Evolutionary conservation across 1,140 invertebrate genomes (phyloP), one percentile per base, ranked within the genome.

Genomic region (Leptopilina boulardi): DNA sequence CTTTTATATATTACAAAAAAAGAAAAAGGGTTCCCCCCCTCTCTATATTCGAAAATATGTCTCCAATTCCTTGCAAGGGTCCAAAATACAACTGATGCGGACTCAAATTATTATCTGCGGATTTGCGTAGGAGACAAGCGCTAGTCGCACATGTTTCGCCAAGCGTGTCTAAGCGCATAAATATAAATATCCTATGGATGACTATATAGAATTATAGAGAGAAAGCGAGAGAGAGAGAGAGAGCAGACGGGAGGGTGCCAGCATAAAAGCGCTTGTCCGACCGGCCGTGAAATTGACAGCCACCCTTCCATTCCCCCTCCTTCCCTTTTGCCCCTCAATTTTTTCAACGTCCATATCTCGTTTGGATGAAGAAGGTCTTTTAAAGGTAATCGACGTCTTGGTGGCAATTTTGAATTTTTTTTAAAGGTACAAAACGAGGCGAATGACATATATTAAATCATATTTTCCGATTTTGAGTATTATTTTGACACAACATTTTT

Each of bases 251-350:
- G 77, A 75, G 77, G 44, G 71, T 77, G 77, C 77, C 76, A 74
- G 82, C 79, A 79, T 79, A 75, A 81, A 74, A 76, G 73, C 79
- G 73, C 77, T 81, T 80, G 80, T 51, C 80, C 82, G 73, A 77
- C 80, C 77, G 80, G 79, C 75, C 82, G 80, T 84, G 82, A 84
- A 82, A 84, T 84, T 84, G 82, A 82, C 78, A 75, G 76, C 82
- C 80, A 78, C 82, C 82, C 82, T 84, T 80, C 71, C 54, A 74
- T 70, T 41, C n/a, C n/a, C n/a, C n/a, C n/a, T 75, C 70, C 34
- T 38, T 73, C 70, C 34, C 18, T 30, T 54, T 71, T 71, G 56
- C 80, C 79, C 79, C 80, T 75, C 79, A 77, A 79, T 41, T 51
- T 66, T 71, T 74, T 76, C 59, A 71, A 73, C 56, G 13, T 38